Evolutionary conservation across 2,113 vertebrate genomes (phyloP).

Genomic region (Istiophorus platypterus): DNA sequence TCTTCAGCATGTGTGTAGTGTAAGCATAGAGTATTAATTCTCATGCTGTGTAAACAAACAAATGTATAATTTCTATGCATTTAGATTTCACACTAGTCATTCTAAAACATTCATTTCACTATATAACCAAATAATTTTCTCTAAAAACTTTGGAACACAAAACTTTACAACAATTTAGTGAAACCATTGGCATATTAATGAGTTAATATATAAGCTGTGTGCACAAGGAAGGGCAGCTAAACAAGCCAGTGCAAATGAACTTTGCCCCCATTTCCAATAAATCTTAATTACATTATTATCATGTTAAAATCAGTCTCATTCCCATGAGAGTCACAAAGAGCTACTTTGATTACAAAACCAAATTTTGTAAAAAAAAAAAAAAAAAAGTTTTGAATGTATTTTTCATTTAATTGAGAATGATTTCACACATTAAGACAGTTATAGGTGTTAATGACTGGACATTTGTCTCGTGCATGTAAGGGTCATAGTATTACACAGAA

Average conservation of each 20-base stretch:
- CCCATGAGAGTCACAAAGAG: neutral
- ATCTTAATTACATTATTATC: slow-evolving; percentile 71
- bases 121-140: neutral
- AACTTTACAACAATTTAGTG: neutral
- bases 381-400: neutral
- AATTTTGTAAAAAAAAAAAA: too few species aligned
- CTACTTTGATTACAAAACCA: slow-evolving; percentile 39
- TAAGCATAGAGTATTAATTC: neutral
- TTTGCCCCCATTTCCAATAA: slow-evolving; percentile 72
- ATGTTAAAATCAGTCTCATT: neutral
- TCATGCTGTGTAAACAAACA: neutral
- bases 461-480: neutral
- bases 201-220: slow-evolving; percentile 81
- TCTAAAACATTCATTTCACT: neutral
- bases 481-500: slow-evolving; percentile 89
- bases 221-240: slow-evolving; percentile 30
- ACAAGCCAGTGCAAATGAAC: slow-evolving; percentile 58
- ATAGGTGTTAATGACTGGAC: neutral
- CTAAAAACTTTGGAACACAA: neutral
- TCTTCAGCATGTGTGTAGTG: neutral
- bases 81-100: neutral
- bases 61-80: neutral
- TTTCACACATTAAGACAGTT: slow-evolving; percentile 11
- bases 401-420: slow-evolving; percentile 9
- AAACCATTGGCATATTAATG: neutral